These are phyloP conservation scores for Idris sp. DNA, from an alignment of 1,140 invertebrate species.

Conservation along the genomic window DNA sequence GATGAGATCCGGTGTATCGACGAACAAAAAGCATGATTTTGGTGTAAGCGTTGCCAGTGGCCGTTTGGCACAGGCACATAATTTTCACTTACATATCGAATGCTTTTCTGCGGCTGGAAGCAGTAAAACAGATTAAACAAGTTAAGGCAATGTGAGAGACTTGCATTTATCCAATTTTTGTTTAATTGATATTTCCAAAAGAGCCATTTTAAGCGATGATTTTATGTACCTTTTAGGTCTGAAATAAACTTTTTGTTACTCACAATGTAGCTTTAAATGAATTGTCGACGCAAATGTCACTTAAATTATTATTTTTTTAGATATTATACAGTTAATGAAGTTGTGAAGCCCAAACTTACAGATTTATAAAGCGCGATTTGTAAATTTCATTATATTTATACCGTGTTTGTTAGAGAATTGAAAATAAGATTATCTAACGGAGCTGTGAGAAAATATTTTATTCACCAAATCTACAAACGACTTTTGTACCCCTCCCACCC, in stretches of 20 bases:
- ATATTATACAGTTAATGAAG: too few species aligned
- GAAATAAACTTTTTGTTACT: too few species aligned
- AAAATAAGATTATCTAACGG: conserved; percentile 39
- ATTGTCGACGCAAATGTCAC: too few species aligned
- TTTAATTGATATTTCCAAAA: conserved; percentile 6
- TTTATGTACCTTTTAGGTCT: too few species aligned
- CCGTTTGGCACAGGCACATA: conserved; percentile 47
- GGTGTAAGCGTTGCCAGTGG: conserved; percentile 53
- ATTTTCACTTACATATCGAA: conserved; percentile 62
- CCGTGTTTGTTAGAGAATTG: too few species aligned
- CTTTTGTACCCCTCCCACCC: conserved; percentile 61
- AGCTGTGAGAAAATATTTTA: conserved; percentile 37
- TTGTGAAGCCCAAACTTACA: too few species aligned
- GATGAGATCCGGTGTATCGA: conserved; percentile 58
- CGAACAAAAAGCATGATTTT: conserved; percentile 61
- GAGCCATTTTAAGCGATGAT: conserved; percentile 12
- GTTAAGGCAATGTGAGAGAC: conserved; percentile 55
- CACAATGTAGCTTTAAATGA: too few species aligned
- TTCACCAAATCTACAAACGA: conserved; percentile 36
- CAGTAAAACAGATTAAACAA: conserved; percentile 65
- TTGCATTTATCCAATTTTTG: conserved; percentile 10
- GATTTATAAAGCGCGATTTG: too few species aligned
- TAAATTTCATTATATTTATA: too few species aligned
- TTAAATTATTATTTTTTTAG: too few species aligned
- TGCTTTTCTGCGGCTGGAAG: conserved; percentile 59